phyloP scores from a whole-genome alignment of 2,888 invertebrate genomes.

The Sminthurides aquaticus region DNA sequence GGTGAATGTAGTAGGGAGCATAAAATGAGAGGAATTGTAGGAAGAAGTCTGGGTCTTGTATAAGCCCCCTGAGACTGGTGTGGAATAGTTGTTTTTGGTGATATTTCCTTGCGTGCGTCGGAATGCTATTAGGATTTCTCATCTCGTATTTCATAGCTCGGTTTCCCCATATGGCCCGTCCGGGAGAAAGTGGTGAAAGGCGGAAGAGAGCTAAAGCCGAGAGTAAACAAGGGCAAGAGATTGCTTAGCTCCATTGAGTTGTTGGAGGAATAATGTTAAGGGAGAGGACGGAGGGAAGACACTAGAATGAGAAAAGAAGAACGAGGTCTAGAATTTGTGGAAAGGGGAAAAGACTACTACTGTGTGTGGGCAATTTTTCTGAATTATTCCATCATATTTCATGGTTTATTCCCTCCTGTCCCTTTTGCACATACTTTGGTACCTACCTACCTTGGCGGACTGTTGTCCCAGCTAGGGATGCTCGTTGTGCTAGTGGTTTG shows the following conservation, averaged over 20 bases:
- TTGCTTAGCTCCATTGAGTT: neutral
- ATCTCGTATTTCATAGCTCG: no score
- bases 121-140: no score
- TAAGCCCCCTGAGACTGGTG: no score
- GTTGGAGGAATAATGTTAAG: neutral
- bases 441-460: neutral
- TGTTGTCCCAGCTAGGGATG: neutral
- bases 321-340: no score
- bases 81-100: no score
- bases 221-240: neutral
- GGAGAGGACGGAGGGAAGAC: neutral
- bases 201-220: neutral
- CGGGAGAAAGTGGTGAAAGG: no score
- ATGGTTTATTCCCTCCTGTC: slow-evolving; percentile 25
- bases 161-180: no score
- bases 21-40: no score
- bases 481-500: no score
- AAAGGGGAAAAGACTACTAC: neutral
- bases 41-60: no score
- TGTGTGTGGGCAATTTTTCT: slow-evolving; percentile 20
- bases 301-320: neutral
- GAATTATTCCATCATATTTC: slow-evolving; percentile 35
- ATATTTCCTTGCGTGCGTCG: no score
- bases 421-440: slow-evolving; percentile 15
- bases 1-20: no score